These are phyloP conservation scores for Luperina nickerlii DNA, from an alignment of 2,888 invertebrate species.

Conservation along the genomic window DNA sequence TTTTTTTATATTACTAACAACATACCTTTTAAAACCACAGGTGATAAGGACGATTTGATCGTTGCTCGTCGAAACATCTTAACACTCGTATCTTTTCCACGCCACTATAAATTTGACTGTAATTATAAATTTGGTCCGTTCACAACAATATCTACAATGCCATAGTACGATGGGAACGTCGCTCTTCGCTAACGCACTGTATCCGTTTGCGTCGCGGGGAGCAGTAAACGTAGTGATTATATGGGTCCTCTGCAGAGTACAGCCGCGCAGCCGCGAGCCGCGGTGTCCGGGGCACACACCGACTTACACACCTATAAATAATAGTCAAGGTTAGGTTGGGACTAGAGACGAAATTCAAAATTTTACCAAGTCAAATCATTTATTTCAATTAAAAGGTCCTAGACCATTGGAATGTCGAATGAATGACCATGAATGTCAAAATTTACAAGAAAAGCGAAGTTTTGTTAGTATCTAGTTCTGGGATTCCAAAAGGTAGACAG, in stretches of 20 bases:
- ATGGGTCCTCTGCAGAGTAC: constrained; percentile 28
- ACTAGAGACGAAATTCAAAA: background rate
- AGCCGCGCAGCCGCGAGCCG: constrained; percentile 35
- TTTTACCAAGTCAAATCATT: background rate
- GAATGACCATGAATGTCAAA: background rate
- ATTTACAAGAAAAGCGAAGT: background rate
- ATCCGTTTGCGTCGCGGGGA: constrained; percentile 46
- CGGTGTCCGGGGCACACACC: background rate
- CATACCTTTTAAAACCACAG: constrained; percentile 55
- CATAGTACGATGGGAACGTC: constrained; percentile 14
- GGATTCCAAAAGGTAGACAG: background rate
- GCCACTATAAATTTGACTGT: constrained; percentile 10
- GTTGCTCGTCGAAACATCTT: constrained; percentile 56
- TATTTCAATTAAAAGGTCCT: background rate
- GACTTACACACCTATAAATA: constrained; percentile 14
- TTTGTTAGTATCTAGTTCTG: background rate
- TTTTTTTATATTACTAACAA: background rate
- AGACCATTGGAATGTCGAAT: background rate
- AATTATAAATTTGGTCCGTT: constrained; percentile 20
- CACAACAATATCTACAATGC: constrained; percentile 30
- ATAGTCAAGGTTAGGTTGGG: background rate
- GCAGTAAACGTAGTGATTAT: constrained; percentile 46
- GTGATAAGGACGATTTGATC: constrained; percentile 33
- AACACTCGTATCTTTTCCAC: constrained; percentile 1
- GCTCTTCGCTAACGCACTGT: constrained; percentile 30